Percentiles rank a stretch among this genome's conserved stretches.
Evolutionary conservation across 2,888 invertebrate species (phyloP).

Genomic region (Euspilapteryx auroguttella): DNA sequence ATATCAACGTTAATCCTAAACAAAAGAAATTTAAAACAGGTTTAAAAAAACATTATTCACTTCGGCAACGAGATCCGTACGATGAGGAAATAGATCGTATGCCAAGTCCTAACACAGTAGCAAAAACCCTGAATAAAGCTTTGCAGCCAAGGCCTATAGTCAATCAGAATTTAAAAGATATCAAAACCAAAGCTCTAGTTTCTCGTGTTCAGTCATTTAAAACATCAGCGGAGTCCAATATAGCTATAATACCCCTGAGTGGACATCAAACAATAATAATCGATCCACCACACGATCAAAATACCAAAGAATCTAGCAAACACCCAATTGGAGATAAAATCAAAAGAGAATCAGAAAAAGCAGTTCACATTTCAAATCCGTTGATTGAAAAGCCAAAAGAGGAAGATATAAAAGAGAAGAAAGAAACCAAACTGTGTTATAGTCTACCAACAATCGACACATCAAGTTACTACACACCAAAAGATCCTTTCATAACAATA

Average conservation of each 20-base stretch:
- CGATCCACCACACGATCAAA: constrained; percentile 37
- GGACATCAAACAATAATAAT: constrained; percentile 58
- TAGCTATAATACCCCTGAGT: constrained; percentile 47
- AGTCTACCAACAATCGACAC: constrained; percentile 20
- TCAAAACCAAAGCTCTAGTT: constrained; percentile 29
- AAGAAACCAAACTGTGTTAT: constrained; percentile 13
- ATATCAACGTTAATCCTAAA: constrained; percentile 23
- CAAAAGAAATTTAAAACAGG: constrained; percentile 23
- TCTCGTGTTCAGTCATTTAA: constrained; percentile 50
- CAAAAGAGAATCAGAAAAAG: constrained; percentile 7
- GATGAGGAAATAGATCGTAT: constrained; percentile 32
- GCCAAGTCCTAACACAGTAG: constrained; percentile 38
- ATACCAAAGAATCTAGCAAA: constrained; percentile 12
- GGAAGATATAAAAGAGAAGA: constrained; percentile 12
- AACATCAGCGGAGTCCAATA: constrained; percentile 45
- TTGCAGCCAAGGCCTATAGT: constrained; percentile 13
- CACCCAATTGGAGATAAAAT: constrained; percentile 10
- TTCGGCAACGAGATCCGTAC: constrained; percentile 45
- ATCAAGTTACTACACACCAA: constrained; percentile 28
- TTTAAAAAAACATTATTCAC: constrained; percentile 50
- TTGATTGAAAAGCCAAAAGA: constrained; percentile 5
- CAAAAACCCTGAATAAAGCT: constrained; percentile 17
- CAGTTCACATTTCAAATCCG: not conserved
- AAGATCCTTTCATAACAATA: constrained; percentile 47
- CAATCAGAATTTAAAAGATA: constrained; percentile 18